Evolutionary conservation across 2,888 invertebrate species (phyloP), one percentile per base, ranked within the genome.

Genomic region (Blastobasis lacticolella): DNA sequence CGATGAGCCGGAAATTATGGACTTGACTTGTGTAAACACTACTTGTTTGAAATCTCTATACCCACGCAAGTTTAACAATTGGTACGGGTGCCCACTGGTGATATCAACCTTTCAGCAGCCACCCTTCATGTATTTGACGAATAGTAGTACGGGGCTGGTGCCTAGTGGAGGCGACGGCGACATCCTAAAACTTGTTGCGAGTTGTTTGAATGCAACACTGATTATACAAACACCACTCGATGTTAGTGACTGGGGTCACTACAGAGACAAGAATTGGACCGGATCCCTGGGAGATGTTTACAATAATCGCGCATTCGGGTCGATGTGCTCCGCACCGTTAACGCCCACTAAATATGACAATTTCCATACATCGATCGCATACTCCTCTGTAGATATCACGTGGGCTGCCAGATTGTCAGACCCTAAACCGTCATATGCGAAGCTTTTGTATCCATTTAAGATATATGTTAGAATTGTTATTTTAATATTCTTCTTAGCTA

Each of bases 351-450:
- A 67, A 59, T 67, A 74, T 61, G 72, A 65, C 10, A 73, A 76
- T 65, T 81, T 81, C 58, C 73, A 76, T 66, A 75, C 75, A 63
- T 80, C 82, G 10, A 69, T 68, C 10, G 54, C 73, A 10, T 81
- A 81, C 57, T 68, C 71, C 49, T 69, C 72, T 5, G 72, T 77
- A 65, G 74, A 78, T 53, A 70, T 78, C 41, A 75, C 80, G 4
- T 81, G 79, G 81, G 69, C 67, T 5, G 64, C 76, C 8, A 62
- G 62, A 53, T 51, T 73, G 38, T 75, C 77, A 7, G 37, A 55
- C 3, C 57, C 66, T 43, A 70, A 65, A 48, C 65, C 75, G 8
- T 56, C 72, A 1, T 81, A 75, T 73, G 69, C 71, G 58, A 79
- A 77, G 64, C 67, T 81, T 57, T 57, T 81, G 48, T 60, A 64